These are phyloP conservation scores for Drosophila anomelani DNA, from an alignment of 2,888 invertebrate species.

Conservation along the genomic window DNA sequence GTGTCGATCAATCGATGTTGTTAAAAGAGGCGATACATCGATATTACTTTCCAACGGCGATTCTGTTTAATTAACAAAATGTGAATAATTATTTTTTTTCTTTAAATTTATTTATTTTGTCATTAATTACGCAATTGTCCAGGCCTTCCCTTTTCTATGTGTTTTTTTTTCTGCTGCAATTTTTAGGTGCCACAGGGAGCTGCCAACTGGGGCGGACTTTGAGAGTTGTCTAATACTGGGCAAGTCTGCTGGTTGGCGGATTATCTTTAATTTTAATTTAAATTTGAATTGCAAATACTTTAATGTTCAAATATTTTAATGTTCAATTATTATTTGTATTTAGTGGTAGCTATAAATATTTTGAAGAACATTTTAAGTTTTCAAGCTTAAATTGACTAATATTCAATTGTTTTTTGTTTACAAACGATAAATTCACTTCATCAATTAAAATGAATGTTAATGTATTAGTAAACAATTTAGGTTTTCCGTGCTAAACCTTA, in stretches of 20 bases:
- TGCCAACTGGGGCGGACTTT: conserved; percentile 25
- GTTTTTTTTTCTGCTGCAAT: not conserved
- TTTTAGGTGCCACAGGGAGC: conserved; percentile 63
- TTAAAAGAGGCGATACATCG: not conserved
- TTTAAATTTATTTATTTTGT: not conserved
- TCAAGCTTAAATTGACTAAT: fast-evolving
- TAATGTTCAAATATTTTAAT: too few species aligned
- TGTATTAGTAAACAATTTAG: too few species aligned
- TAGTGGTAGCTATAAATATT: not conserved
- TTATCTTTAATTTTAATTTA: not conserved
- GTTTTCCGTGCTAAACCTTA: not conserved
- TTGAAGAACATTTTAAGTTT: not conserved
- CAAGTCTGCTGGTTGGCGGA: not conserved
- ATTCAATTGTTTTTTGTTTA: too few species aligned
- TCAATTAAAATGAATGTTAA: not conserved
- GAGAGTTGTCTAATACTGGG: conserved; percentile 2
- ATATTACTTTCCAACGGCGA: not conserved
- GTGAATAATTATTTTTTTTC: not conserved
- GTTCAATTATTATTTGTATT: not conserved
- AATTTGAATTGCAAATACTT: too few species aligned
- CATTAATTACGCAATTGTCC: not conserved
- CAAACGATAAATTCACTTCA: not conserved
- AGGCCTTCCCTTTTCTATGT: not conserved
- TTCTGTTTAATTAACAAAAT: not conserved
- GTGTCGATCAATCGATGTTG: not conserved